A percentile compares a stretch with the other conserved stretches of the same genome.
phyloP scores from a whole-genome alignment of 2,888 invertebrate species.

The Steromphala cineraria region DNA sequence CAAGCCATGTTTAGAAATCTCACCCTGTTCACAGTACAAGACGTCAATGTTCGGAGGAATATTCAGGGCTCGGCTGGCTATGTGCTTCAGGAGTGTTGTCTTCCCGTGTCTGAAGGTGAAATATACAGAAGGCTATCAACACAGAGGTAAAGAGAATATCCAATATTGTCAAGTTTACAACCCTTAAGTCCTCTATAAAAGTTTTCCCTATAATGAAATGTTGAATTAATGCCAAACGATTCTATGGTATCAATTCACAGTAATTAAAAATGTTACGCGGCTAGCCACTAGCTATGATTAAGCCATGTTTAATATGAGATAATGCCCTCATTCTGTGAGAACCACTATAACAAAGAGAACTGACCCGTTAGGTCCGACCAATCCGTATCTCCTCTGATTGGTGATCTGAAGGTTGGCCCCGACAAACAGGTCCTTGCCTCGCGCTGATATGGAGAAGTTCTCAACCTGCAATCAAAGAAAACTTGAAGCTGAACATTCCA shows the following conservation, averaged over 20 bases:
- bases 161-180: not conserved
- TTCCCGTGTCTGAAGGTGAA: constrained; percentile 88
- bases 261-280: no score
- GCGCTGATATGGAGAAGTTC: constrained; percentile 97
- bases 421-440: constrained; percentile 97
- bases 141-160: not conserved
- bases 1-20: not conserved
- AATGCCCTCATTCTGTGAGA: no score
- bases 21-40: constrained; percentile 91
- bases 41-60: constrained; percentile 98
- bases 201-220: no score
- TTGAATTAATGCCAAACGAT: not conserved
- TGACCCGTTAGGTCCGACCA: constrained; percentile 99
- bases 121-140: not conserved
- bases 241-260: not conserved
- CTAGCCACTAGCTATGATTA: no score
- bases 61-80: constrained; percentile 91
- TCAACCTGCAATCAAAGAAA: constrained; percentile 79
- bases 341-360: no score
- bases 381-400: constrained; percentile 93
- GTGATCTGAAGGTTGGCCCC: constrained; percentile 96
- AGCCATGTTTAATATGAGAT: no score
- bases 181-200: no score
- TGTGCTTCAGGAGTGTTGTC: constrained; percentile 95
- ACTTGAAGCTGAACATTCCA: not conserved